A percentile compares a stretch with the other conserved stretches of the same genome.
Evolutionary conservation across 1,140 invertebrate genomes (phyloP).

Genomic region (Lasioglossum baleicum): DNA sequence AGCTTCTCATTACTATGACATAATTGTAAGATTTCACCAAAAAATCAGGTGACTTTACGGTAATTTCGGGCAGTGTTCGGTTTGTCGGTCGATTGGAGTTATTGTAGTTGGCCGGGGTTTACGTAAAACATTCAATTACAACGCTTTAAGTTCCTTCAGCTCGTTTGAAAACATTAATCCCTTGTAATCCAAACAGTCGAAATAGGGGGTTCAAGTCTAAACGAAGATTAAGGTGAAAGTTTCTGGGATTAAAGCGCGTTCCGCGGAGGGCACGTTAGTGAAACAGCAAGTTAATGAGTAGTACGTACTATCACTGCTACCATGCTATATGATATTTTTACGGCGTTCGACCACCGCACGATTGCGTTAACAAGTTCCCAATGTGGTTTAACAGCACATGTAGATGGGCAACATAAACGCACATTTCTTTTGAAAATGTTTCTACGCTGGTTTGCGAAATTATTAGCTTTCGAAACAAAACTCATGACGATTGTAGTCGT

Average conservation of each 20-base stretch:
- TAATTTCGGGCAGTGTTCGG: background rate
- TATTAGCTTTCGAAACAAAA: too few relatives aligned
- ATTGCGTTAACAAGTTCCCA: background rate
- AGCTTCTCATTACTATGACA: too few relatives aligned
- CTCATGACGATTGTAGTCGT: too few relatives aligned
- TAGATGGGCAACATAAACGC: too few relatives aligned
- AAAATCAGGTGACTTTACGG: background rate
- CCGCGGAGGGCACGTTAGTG: constrained; percentile 15
- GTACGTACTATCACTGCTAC: background rate
- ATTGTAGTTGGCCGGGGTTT: constrained; percentile 13
- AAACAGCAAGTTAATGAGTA: constrained; percentile 26
- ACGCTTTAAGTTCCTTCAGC: constrained; percentile 52
- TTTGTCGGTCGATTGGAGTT: constrained; percentile 12
- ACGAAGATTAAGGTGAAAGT: constrained; percentile 61
- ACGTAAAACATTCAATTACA: constrained; percentile 63
- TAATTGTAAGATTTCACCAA: too few relatives aligned
- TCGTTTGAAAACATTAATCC: constrained; percentile 61
- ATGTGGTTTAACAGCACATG: too few relatives aligned
- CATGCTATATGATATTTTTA: background rate
- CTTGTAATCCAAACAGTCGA: constrained; percentile 49
- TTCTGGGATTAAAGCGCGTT: constrained; percentile 47
- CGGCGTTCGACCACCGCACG: too few relatives aligned
- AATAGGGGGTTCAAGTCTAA: constrained; percentile 60
- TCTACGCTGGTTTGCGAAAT: too few relatives aligned
- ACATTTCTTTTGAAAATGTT: too few relatives aligned